These are phyloP conservation scores for Ylistrum balloti DNA, from an alignment of 1,140 invertebrate genomes.

Conservation along the genomic window DNA sequence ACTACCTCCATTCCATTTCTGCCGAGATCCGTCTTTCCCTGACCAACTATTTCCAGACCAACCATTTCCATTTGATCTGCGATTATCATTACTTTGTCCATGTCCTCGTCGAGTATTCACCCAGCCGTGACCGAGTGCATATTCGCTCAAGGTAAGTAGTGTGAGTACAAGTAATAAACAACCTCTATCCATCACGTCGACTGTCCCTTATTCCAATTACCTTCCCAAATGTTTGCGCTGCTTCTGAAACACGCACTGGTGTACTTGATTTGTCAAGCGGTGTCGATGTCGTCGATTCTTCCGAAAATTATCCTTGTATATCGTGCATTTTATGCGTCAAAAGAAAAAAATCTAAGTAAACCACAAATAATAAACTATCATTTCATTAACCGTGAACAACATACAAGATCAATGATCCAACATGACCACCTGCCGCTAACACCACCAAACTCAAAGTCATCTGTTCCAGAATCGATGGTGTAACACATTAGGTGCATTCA, in stretches of 20 bases:
- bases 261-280: no score
- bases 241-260: no score
- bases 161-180: not conserved
- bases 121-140: not conserved
- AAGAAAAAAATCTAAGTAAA: not conserved
- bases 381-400: not conserved
- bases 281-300: not conserved
- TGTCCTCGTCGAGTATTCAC: not conserved
- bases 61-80: not conserved
- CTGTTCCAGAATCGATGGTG: not conserved
- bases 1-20: not conserved
- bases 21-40: not conserved
- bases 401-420: not conserved
- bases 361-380: not conserved
- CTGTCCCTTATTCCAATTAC: not conserved
- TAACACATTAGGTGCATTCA: not conserved
- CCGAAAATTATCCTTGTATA: not conserved
- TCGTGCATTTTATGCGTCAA: not conserved
- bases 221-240: not conserved
- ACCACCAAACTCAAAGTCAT: not conserved
- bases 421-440: conserved; percentile 8
- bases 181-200: not conserved
- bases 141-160: not conserved
- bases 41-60: not conserved
- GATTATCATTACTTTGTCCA: not conserved